Base-by-base conservation (phyloP, 2,113 vertebrate species). In the Gobio gobio region DNA sequence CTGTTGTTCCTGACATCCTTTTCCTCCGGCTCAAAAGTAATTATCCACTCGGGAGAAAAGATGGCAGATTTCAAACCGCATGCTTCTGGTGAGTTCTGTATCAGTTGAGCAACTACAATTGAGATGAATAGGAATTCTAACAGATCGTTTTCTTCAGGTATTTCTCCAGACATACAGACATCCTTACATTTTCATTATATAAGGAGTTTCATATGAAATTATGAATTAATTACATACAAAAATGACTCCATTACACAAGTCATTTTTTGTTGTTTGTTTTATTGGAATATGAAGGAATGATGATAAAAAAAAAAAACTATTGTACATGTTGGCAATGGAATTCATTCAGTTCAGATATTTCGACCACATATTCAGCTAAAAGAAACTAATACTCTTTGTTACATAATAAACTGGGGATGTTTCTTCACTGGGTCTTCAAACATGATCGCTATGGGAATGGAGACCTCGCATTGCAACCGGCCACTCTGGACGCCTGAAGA, bases 11-110 rank as follows among this genome's bases (percentile, higher is more conserved):
- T 22, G 33, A 40, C 18, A 1, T 70, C 18, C 33, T 9, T 51
- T 75, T 75, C 45, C n/a, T 75, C 45, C 24, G 51, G 24, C n/a
- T 75, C 45, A 6, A 75, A 49, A 51, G 73, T 54, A 76, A 76
- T 76, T 18, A 76, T 49, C 29, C 26, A 33, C 74, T 54, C 47
- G 26, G 7, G 3, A 20, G 47, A 16, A 76, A 54, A 51, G 2
- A 49, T 10, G 16, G 8, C 47, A 76, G 12, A 73, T 74, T 74
- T 49, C 72, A 74, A 74, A 74, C 12, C 3, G 12, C 72, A 74
- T 47, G 10, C 72, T 43, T n/a, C 36, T n/a, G 68, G 20, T 3
- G 10, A 70, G 18, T 22, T 3, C 18, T 22, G 36, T 18, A 43
- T 10, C 64, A 40, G 64, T 3, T 68, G 18, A 68, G 13, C 8